Evolutionary conservation across 2,113 vertebrate genomes (phyloP).

Genomic region (Odocoileus hemionus): DNA sequence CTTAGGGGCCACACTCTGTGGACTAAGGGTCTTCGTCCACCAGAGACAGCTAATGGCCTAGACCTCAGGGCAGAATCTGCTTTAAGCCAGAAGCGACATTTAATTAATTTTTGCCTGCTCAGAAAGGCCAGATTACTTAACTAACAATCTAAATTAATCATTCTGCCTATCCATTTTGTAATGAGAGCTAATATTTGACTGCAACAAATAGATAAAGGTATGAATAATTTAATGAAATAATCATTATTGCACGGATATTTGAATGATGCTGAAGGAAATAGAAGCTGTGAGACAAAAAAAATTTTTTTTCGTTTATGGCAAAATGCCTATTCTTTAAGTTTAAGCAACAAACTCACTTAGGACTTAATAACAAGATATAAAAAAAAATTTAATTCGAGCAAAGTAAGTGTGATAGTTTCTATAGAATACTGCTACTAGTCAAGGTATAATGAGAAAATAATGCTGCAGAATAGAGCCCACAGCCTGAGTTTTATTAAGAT

Average conservation of each 20-base stretch:
- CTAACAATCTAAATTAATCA: not conserved
- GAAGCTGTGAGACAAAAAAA: not conserved
- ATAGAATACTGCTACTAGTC: not conserved
- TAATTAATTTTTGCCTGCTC: not conserved
- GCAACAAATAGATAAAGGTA: not conserved
- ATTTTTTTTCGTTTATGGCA: not conserved
- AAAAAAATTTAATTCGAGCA: not conserved
- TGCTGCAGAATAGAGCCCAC: not conserved
- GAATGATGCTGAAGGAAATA: not conserved
- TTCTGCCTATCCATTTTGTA: not conserved
- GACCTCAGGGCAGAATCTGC: not conserved
- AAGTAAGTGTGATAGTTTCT: not conserved
- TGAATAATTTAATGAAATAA: not conserved
- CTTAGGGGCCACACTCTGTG: too few species aligned
- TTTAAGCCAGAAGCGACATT: not conserved
- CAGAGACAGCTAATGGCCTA: not conserved
- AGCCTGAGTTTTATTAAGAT: not conserved
- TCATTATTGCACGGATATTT: not conserved
- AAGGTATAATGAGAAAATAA: not conserved
- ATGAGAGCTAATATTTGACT: not conserved
- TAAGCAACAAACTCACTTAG: not conserved
- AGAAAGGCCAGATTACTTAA: not conserved
- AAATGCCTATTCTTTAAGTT: not conserved
- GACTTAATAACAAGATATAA: not conserved
- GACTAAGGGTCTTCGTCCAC: too few species aligned